Evolutionary conservation across 92 coral and sea anemone genomes (phyloP).

Genomic region (Paramuricea clavata): DNA sequence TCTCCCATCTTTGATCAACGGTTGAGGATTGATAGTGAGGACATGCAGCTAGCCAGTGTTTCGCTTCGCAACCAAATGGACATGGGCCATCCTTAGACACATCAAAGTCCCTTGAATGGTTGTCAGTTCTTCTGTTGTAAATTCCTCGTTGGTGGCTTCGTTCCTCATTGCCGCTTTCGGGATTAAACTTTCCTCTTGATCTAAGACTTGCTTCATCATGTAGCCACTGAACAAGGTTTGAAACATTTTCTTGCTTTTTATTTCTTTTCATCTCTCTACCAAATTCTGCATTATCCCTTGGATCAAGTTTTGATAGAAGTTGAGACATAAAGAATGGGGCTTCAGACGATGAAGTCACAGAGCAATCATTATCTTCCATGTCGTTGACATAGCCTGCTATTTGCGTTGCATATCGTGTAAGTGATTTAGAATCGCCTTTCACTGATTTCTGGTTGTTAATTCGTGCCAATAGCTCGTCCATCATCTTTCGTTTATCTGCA

Average conservation of each 20-base stretch:
- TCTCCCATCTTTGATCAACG: conserved; percentile 55
- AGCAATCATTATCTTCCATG: conserved; percentile 71
- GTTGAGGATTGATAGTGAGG: too few species aligned
- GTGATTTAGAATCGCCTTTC: conserved; percentile 65
- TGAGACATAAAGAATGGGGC: conserved; percentile 69
- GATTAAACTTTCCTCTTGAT: conserved; percentile 61
- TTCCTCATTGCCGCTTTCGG: not conserved
- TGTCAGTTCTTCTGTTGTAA: not conserved
- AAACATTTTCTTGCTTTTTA: conserved; percentile 35
- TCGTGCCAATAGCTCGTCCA: conserved; percentile 67
- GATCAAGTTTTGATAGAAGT: conserved; percentile 60
- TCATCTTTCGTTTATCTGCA: conserved; percentile 69
- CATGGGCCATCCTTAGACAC: too few species aligned
- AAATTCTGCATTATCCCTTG: conserved; percentile 60
- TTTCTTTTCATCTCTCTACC: conserved; percentile 56
- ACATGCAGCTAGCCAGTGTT: too few species aligned
- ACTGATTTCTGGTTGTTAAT: conserved; percentile 56
- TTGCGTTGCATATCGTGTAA: conserved; percentile 64
- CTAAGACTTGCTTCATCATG: conserved; percentile 69
- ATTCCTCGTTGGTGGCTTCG: not conserved
- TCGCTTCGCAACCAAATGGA: not conserved
- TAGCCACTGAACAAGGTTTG: conserved; percentile 65
- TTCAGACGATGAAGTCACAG: conserved; percentile 52
- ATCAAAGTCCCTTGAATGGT: too few species aligned
- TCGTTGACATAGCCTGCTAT: conserved; percentile 62